Evolutionary conservation across 2,888 invertebrate genomes (phyloP).

Genomic region (Eurytoma adleriae): DNA sequence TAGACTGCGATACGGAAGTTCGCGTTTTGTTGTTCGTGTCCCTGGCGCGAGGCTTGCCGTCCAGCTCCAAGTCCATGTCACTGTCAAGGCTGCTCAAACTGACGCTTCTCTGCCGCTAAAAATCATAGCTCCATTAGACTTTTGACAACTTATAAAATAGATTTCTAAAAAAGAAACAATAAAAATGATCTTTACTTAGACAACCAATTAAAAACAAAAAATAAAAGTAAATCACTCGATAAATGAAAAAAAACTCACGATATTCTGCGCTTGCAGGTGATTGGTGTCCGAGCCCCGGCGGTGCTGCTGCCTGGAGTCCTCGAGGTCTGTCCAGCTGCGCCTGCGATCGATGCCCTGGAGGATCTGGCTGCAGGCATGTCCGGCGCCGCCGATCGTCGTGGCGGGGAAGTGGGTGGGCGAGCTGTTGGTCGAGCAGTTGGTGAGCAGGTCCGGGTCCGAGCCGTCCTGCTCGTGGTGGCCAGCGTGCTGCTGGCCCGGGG

Average conservation of each 20-base stretch:
- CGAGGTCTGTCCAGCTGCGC: constrained; percentile 92
- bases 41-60: constrained; percentile 77
- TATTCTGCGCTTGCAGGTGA: constrained; percentile 73
- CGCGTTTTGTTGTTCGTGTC: constrained; percentile 75
- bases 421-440: constrained; percentile 77
- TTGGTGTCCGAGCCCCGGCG: constrained; percentile 70
- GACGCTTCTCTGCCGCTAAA: constrained; percentile 78
- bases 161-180: not conserved
- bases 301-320: constrained; percentile 77
- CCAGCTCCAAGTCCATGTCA: constrained; percentile 82
- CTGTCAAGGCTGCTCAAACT: constrained; percentile 90
- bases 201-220: constrained; percentile 4
- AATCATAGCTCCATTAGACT: not conserved
- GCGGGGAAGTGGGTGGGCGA: constrained; percentile 75
- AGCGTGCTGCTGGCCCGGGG: constrained; percentile 8
- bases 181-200: too few relatives aligned
- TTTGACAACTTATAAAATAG: constrained; percentile 2
- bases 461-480: constrained; percentile 51
- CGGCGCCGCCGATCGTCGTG: constrained; percentile 39
- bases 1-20: constrained; percentile 75
- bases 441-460: constrained; percentile 77
- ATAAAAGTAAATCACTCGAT: too few relatives aligned
- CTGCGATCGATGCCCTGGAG: constrained; percentile 80
- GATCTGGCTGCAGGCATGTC: constrained; percentile 76
- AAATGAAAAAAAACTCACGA: constrained; percentile 65